These are phyloP conservation scores for Clupea harengus DNA, from an alignment of 2,113 vertebrate species.

Conservation along the genomic window DNA sequence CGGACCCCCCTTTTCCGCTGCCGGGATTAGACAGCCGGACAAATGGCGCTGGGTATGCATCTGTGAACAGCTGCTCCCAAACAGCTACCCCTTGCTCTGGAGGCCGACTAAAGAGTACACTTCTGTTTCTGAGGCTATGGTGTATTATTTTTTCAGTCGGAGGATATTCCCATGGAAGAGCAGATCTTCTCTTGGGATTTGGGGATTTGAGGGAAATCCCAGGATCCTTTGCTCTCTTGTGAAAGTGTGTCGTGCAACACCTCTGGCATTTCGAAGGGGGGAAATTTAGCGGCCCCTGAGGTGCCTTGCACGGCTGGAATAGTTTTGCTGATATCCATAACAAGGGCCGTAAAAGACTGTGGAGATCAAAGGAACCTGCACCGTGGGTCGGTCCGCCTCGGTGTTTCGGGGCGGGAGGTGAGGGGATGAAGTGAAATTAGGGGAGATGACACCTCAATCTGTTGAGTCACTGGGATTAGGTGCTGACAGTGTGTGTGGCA, in stretches of 20 bases:
- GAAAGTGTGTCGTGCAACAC: constrained; percentile 30
- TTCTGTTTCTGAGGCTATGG: background rate
- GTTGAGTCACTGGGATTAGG: constrained; percentile 12
- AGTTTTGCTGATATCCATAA: constrained; percentile 20
- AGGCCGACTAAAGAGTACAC: background rate
- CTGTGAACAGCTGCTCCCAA: constrained; percentile 73
- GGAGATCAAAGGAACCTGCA: background rate
- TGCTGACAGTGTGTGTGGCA: background rate
- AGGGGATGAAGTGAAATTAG: constrained; percentile 10
- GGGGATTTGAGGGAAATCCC: constrained; percentile 4
- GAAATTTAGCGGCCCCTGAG: constrained; percentile 30
- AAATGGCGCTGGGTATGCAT: constrained; percentile 71
- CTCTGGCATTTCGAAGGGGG: constrained; percentile 43
- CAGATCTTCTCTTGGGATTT: background rate
- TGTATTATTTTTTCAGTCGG: background rate
- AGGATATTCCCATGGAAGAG: constrained; percentile 29
- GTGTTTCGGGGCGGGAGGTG: background rate
- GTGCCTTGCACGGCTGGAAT: constrained; percentile 32
- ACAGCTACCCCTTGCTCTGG: constrained; percentile 32
- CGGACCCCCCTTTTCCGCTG: constrained; percentile 56
- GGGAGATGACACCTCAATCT: constrained; percentile 4
- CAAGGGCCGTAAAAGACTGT: background rate
- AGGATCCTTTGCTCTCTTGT: constrained; percentile 9
- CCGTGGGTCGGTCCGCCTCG: background rate
- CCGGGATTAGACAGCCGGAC: constrained; percentile 67